These are phyloP conservation scores for Holcopasites calliopsidis DNA, from an alignment of 1,140 invertebrate genomes.

Conservation along the genomic window DNA sequence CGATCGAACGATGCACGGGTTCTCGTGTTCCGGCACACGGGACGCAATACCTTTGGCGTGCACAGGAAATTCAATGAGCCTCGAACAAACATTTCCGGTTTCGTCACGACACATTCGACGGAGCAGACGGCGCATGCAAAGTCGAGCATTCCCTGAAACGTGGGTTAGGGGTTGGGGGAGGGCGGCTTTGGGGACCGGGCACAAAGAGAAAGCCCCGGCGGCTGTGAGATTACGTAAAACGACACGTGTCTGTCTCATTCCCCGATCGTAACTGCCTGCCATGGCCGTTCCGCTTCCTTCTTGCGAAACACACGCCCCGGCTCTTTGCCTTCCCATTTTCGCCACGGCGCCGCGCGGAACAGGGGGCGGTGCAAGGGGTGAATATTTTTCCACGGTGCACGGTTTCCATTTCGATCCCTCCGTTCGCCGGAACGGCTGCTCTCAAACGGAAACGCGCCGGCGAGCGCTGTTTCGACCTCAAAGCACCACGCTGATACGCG, in stretches of 20 bases:
- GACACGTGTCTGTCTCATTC: constrained; percentile 57
- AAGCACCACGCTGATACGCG: background rate
- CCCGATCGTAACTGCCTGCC: constrained; percentile 39
- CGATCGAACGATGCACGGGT: background rate
- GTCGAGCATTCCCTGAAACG: constrained; percentile 50
- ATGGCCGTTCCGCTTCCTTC: constrained; percentile 12
- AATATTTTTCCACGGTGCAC: constrained; percentile 4
- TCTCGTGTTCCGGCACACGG: background rate
- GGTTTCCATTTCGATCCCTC: too few relatives aligned
- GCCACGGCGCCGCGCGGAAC: too few relatives aligned
- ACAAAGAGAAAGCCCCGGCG: constrained; percentile 49
- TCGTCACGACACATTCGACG: constrained; percentile 58
- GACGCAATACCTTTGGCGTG: constrained; percentile 33
- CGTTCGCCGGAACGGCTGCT: background rate
- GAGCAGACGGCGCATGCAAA: constrained; percentile 43
- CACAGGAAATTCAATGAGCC: constrained; percentile 59
- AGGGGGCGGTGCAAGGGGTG: background rate
- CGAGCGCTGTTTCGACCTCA: background rate
- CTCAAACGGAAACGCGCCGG: background rate
- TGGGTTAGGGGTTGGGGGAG: constrained; percentile 17
- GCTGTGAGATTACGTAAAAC: constrained; percentile 56
- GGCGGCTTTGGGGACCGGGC: constrained; percentile 43
- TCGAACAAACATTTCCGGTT: constrained; percentile 60
- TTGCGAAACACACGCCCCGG: constrained; percentile 7
- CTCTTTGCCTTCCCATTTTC: constrained; percentile 11